Evolutionary conservation across 2,797 vertebrate genomes (phyloP).

Genomic region (Lerista edwardsae): DNA sequence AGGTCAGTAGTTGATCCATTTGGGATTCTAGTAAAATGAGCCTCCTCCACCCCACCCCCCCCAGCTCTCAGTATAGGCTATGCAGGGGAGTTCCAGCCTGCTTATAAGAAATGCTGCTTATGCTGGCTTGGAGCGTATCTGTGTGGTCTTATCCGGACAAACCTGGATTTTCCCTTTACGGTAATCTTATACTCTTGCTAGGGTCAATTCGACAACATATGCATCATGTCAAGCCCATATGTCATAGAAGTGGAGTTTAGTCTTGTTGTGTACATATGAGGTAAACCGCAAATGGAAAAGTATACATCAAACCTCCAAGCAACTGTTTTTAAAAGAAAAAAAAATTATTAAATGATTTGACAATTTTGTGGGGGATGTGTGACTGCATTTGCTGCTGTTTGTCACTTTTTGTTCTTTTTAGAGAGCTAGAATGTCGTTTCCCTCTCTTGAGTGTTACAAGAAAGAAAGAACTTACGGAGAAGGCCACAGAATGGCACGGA

Average conservation of each 20-base stretch:
- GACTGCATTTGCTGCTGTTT: too few species aligned
- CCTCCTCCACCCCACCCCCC: not conserved
- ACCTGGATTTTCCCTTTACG: not conserved
- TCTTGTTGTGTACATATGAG: too few species aligned
- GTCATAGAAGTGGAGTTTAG: not conserved
- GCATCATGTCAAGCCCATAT: not conserved
- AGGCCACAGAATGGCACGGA: not conserved
- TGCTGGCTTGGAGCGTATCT: not conserved
- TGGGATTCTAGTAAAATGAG: slow-evolving; percentile 23
- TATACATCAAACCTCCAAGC: not conserved
- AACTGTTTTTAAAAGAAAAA: not conserved
- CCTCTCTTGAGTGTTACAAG: too few species aligned
- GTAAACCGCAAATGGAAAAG: not conserved
- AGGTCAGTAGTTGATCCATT: not conserved
- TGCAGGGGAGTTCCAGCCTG: not conserved
- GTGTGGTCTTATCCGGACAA: not conserved
- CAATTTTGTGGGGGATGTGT: not conserved
- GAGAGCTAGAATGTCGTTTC: too few species aligned
- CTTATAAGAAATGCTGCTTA: not conserved
- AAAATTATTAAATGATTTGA: not conserved
- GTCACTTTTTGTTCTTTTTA: too few species aligned
- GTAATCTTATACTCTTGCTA: not conserved
- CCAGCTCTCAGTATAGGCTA: not conserved
- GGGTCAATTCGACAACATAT: not conserved
- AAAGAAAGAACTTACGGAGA: too few species aligned